A percentile compares a stretch with the other conserved stretches of the same genome.
phyloP scores from a whole-genome alignment of 1,140 invertebrate species.

The Drosophila varians region DNA sequence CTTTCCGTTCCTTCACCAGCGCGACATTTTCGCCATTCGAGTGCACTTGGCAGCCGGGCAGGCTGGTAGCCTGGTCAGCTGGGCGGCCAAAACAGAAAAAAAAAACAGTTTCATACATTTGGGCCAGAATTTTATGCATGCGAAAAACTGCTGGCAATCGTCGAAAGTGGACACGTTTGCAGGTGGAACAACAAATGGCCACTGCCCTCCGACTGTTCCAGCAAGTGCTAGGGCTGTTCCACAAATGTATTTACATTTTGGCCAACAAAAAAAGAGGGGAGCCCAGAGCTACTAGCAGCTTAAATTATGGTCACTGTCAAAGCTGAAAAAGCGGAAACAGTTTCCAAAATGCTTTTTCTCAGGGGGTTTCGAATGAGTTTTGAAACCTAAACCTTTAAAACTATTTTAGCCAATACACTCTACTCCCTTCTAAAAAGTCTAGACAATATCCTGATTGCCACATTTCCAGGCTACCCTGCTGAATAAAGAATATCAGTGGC shows the following conservation, averaged over 20 bases:
- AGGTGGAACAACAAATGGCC: constrained; percentile 41
- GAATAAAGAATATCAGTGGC: constrained; percentile 5
- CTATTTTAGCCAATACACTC: not conserved
- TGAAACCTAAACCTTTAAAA: no score
- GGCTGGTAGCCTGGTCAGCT: constrained; percentile 12
- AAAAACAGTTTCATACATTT: constrained; percentile 32
- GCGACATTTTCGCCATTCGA: constrained; percentile 1
- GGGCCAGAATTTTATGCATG: constrained; percentile 23
- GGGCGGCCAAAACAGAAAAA: constrained; percentile 21
- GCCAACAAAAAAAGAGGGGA: constrained; percentile 20
- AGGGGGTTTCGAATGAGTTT: no score
- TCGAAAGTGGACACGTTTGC: constrained; percentile 33
- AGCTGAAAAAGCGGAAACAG: not conserved
- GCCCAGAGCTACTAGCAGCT: constrained; percentile 13
- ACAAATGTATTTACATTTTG: constrained; percentile 38
- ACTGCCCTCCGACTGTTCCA: not conserved
- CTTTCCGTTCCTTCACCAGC: constrained; percentile 16
- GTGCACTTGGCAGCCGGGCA: constrained; percentile 44
- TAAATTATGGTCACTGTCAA: constrained; percentile 16
- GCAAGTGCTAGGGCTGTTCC: constrained; percentile 31
- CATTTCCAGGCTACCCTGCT: not conserved
- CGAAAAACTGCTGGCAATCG: constrained; percentile 39
- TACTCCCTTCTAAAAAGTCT: not conserved
- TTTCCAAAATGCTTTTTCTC: not conserved
- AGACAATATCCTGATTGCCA: not conserved